phyloP scores from a whole-genome alignment of 2,113 vertebrate species.

The Cephalopholis sonnerati region DNA sequence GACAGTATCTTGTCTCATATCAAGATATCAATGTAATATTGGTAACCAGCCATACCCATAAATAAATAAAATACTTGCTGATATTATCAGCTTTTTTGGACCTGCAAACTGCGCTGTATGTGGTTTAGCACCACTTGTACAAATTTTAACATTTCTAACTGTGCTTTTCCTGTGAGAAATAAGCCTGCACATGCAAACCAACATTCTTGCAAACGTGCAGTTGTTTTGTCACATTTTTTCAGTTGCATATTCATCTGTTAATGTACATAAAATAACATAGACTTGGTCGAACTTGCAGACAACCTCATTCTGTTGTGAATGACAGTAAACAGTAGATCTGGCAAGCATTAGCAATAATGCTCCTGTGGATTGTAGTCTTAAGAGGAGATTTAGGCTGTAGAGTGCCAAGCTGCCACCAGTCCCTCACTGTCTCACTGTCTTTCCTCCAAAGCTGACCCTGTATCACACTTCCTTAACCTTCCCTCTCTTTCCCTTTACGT shows the following conservation, averaged over 20 bases:
- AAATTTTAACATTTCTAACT: background rate
- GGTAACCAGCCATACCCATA: too few relatives aligned
- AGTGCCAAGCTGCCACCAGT: conserved; percentile 3
- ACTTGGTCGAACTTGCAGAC: background rate
- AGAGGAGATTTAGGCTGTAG: conserved; percentile 11
- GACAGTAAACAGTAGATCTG: background rate
- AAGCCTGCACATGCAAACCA: background rate
- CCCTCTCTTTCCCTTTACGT: background rate
- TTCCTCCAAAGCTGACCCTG: conserved; percentile 49
- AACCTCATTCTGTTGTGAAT: background rate
- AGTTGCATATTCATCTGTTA: background rate
- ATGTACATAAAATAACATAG: background rate
- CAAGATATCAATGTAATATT: too few relatives aligned
- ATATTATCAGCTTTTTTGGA: background rate
- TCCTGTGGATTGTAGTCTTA: background rate
- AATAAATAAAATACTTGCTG: too few relatives aligned
- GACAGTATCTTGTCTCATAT: too few relatives aligned
- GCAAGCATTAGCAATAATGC: background rate
- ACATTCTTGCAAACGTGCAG: background rate
- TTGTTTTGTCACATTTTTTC: background rate
- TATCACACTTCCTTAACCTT: conserved; percentile 36
- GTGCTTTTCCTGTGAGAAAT: background rate
- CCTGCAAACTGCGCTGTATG: background rate
- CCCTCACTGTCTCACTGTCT: conserved; percentile 52
- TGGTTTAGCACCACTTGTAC: background rate